phyloP scores from a whole-genome alignment of 2,888 invertebrate genomes.

The Ligdia adustata region DNA sequence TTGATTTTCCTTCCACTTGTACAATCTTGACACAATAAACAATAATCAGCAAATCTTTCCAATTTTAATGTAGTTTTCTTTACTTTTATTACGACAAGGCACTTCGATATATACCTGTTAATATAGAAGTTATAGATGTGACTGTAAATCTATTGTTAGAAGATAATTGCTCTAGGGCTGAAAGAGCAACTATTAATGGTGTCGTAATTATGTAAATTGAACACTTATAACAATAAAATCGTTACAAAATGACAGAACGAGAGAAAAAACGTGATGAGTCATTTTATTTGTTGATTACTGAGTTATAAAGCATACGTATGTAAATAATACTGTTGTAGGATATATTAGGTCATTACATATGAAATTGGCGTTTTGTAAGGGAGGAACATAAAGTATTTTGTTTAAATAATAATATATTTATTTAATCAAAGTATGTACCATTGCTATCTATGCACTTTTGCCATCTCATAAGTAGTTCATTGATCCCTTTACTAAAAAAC shows the following conservation, averaged over 20 bases:
- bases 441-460: too few species aligned
- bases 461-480: too few species aligned
- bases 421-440: too few species aligned
- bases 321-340: too few species aligned
- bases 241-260: conserved; percentile 1
- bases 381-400: too few species aligned
- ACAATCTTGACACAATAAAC: not conserved
- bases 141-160: conserved; percentile 18
- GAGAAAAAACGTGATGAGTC: too few species aligned
- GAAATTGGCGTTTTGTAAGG: too few species aligned
- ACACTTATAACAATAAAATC: conserved; percentile 2
- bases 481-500: too few species aligned
- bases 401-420: too few species aligned
- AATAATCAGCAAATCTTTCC: not conserved
- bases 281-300: too few species aligned
- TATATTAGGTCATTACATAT: too few species aligned
- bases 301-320: too few species aligned
- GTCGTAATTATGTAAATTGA: conserved; percentile 14
- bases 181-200: conserved; percentile 3
- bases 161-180: conserved; percentile 12
- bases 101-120: not conserved
- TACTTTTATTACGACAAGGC: conserved; percentile 5
- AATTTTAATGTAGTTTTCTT: not conserved
- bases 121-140: not conserved
- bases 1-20: not conserved